Base-by-base conservation (phyloP, 2,113 vertebrate species). In the Egretta garzetta region DNA sequence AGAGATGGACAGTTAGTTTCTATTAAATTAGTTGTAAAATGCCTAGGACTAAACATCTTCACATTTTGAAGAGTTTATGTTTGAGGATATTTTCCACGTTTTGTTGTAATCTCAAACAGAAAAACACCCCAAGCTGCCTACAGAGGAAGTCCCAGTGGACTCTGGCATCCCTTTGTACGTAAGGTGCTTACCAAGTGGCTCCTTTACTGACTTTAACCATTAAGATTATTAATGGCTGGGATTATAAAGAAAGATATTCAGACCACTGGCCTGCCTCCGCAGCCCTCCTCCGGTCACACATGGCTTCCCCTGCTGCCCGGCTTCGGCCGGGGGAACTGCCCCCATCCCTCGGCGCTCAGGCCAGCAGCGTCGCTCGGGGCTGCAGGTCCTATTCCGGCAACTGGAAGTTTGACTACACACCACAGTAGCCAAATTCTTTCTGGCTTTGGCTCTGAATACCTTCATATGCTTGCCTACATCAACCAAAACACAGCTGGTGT, bases 361-460 rank as follows among this genome's bases (percentile, higher is more conserved):
- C 64, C 47, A 62, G 60, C 50, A 33, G 24, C 45, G 77, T 41
- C 5, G 15, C 35, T 55, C 4, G 2, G 18, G 17, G 30, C 28
- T 90, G 32, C 24, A 50, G 45, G 26, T 60, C 72, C 56, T 53
- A 0, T 6, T 67, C 30, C 17, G 56, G 39, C 62, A 45, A 6
- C 56, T 45, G 62, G 19, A 56, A 52, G 16, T 8, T 66, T 43
- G 74, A 19, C 33, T 32, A 1, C 1, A 0, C 4, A 12, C 24
- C n/a, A 41, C 35, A 18, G n/a, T 27, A 50, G 68, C n/a, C 58
- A 64, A 17, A 56, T 33, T 59, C 41, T 62, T 67, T 45, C 77
- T 55, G 58, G 4, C 18, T 71, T 79, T 41, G 50, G 22, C 55
- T 74, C 23, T n/a, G 43, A 41, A 60, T 21, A 20, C 15, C 20